Evolutionary conservation across 2,113 vertebrate genomes (phyloP).

Genomic region (Neolamprologus brichardi): DNA sequence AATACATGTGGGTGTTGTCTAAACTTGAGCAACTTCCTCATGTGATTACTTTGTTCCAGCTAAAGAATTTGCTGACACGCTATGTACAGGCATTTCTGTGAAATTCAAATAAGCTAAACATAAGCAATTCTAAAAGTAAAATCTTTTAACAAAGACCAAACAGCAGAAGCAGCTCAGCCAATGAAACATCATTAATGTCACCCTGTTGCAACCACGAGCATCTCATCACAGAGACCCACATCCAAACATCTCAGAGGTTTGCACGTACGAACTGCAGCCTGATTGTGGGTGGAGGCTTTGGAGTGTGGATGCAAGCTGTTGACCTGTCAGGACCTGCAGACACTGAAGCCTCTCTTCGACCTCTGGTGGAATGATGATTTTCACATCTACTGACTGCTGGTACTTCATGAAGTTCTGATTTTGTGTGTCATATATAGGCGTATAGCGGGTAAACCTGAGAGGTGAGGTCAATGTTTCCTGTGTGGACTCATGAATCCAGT

Average conservation of each 20-base stretch:
- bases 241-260: not conserved
- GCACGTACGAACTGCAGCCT: not conserved
- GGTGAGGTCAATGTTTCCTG: not conserved
- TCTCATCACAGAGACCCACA: not conserved
- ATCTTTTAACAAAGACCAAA: not conserved
- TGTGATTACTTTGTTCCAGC: too few species aligned
- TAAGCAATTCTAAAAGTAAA: too few species aligned
- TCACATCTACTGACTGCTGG: not conserved
- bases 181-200: not conserved
- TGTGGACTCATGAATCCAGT: not conserved
- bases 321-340: not conserved
- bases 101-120: too few species aligned
- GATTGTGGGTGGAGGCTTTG: not conserved
- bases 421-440: not conserved
- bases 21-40: too few species aligned
- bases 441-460: not conserved
- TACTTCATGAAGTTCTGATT: not conserved
- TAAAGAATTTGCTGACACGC: too few species aligned
- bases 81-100: too few species aligned
- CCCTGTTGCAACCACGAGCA: not conserved
- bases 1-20: too few species aligned
- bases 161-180: not conserved
- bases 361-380: not conserved
- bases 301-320: not conserved
- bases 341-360: not conserved